Percentiles rank a stretch among this genome's conserved stretches.
phyloP scores from a whole-genome alignment of 2,113 vertebrate species.

The Campylomormyrus tamandua region DNA sequence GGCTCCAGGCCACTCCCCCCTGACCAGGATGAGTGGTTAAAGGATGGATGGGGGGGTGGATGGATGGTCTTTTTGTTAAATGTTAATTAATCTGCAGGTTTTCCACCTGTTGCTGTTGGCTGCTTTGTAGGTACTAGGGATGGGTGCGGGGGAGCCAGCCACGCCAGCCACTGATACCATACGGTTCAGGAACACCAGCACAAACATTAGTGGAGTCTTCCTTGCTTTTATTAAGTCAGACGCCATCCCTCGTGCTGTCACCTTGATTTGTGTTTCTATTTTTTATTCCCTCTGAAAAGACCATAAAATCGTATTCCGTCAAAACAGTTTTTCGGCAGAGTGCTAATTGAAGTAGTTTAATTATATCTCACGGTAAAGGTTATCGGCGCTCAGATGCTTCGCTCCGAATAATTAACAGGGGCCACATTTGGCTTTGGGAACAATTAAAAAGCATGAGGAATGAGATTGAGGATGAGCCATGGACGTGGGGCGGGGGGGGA shows the following conservation, averaged over 20 bases:
- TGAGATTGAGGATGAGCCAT: neutral
- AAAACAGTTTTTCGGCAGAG: constrained; percentile 28
- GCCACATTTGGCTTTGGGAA: constrained; percentile 27
- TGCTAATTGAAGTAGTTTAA: constrained; percentile 46
- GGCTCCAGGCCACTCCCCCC: neutral
- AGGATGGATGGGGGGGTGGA: neutral
- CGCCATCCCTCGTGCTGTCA: neutral
- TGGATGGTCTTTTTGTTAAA: neutral
- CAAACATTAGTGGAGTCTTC: neutral
- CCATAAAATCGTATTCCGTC: constrained; percentile 21
- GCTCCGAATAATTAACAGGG: constrained; percentile 49
- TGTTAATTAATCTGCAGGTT: neutral
- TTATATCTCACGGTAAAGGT: constrained; percentile 51
- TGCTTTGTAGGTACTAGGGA: neutral
- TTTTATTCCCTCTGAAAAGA: constrained; percentile 45
- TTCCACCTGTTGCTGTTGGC: neutral
- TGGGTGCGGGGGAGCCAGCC: neutral
- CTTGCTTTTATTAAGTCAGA: neutral
- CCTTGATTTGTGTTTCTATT: constrained; percentile 40
- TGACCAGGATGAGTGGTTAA: neutral
- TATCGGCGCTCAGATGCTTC: constrained; percentile 48
- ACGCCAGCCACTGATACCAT: neutral
- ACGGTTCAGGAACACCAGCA: neutral
- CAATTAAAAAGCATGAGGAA: neutral
- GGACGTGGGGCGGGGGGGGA: neutral